Evolutionary conservation across 2,888 invertebrate genomes (phyloP).

Genomic region (Caenorhabditis zanzibari): DNA sequence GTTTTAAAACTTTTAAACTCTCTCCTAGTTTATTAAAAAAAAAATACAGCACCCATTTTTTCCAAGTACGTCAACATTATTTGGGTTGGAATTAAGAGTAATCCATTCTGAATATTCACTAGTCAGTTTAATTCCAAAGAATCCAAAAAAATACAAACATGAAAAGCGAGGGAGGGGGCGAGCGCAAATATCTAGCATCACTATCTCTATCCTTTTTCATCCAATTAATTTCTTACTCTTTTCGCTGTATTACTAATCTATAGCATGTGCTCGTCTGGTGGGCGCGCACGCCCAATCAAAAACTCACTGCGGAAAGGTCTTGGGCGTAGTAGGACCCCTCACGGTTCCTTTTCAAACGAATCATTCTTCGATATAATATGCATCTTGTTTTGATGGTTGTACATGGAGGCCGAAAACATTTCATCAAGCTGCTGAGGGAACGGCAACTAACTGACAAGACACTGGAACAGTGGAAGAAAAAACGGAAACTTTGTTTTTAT

Average conservation of each 20-base stretch:
- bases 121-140: constrained; percentile 38
- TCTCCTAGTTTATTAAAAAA: too few relatives aligned
- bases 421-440: constrained; percentile 49
- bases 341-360: constrained; percentile 32
- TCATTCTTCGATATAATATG: constrained; percentile 54
- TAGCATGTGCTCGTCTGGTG: background rate
- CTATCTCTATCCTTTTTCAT: constrained; percentile 47
- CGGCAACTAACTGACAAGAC: constrained; percentile 43
- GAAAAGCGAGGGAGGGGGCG: constrained; percentile 31
- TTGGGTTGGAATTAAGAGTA: background rate
- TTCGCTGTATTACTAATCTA: constrained; percentile 25
- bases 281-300: constrained; percentile 1
- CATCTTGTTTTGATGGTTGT: constrained; percentile 57
- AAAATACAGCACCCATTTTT: too few relatives aligned
- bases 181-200: constrained; percentile 42
- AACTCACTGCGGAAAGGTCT: background rate
- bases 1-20: too few relatives aligned
- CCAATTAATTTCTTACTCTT: constrained; percentile 46
- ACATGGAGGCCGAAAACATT: constrained; percentile 30
- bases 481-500: constrained; percentile 25
- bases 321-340: background rate
- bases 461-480: too few relatives aligned
- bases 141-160: constrained; percentile 31
- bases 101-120: constrained; percentile 10
- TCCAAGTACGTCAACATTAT: constrained; percentile 2